These are phyloP conservation scores for Polyommatus iphigenia DNA, from an alignment of 2,888 invertebrate species.

Conservation along the genomic window DNA sequence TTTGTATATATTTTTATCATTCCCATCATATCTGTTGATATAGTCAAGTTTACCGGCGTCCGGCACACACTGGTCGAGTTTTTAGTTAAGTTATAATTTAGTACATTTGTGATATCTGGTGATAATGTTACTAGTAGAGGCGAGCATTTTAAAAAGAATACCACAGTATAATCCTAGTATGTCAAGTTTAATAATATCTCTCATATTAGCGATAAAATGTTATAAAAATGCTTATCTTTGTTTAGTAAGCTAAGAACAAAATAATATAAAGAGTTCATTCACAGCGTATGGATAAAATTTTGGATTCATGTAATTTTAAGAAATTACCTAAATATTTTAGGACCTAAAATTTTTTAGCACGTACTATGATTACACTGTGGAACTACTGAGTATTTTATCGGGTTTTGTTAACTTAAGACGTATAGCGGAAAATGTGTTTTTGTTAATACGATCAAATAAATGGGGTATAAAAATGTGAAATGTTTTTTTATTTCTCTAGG, in stretches of 20 bases:
- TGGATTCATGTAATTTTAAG: too few species aligned
- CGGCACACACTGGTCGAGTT: neutral
- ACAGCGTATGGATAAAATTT: too few species aligned
- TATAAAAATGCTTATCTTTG: too few species aligned
- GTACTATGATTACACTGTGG: neutral
- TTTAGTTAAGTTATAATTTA: conserved; percentile 30
- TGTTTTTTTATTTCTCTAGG: neutral
- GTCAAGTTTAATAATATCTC: neutral
- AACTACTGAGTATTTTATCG: conserved; percentile 27
- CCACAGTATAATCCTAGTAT: conserved; percentile 1
- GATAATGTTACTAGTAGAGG: conserved; percentile 29
- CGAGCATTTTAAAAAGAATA: neutral
- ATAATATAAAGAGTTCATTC: too few species aligned
- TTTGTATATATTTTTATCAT: neutral
- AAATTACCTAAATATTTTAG: too few species aligned
- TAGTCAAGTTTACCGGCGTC: conserved; percentile 23
- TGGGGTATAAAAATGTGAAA: conserved; percentile 23
- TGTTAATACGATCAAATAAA: conserved; percentile 30
- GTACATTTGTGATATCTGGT: conserved; percentile 33
- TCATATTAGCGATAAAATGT: too few species aligned
- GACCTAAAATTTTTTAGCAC: neutral
- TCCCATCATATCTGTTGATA: conserved; percentile 23
- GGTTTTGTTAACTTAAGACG: conserved; percentile 21
- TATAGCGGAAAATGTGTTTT: conserved; percentile 23
- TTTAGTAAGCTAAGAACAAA: too few species aligned